Evolutionary conservation across 2,797 vertebrate species (phyloP).

Genomic region (Falco cherrug): DNA sequence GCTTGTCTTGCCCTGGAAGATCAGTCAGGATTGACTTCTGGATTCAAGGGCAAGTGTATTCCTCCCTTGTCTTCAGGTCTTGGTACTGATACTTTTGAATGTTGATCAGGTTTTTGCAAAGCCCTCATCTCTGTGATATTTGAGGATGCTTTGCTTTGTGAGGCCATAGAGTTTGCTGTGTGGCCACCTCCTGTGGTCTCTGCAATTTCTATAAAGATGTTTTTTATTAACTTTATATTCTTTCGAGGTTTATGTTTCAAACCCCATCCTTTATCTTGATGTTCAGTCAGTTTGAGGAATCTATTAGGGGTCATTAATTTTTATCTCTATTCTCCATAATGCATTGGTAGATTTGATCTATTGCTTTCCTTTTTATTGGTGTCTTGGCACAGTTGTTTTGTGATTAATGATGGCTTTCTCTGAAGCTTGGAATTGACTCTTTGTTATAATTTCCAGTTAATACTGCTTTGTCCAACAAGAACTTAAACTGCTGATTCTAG

Average conservation of each 20-base stretch:
- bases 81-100: background rate
- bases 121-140: background rate
- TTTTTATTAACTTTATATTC: background rate
- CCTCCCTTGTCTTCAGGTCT: background rate
- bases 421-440: slow-evolving; percentile 5
- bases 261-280: background rate
- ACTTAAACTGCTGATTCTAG: background rate
- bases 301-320: slow-evolving; percentile 22
- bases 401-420: slow-evolving; percentile 27
- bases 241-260: background rate
- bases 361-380: background rate
- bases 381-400: background rate
- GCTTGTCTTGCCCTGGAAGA: background rate
- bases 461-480: background rate
- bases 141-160: background rate
- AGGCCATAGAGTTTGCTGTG: background rate
- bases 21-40: background rate
- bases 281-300: background rate
- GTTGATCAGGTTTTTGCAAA: background rate
- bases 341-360: background rate
- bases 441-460: background rate
- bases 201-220: background rate
- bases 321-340: background rate
- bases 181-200: background rate
- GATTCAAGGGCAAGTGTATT: background rate